Base-by-base conservation (phyloP, 2,797 vertebrate species). In the Sus cebifrons region DNA sequence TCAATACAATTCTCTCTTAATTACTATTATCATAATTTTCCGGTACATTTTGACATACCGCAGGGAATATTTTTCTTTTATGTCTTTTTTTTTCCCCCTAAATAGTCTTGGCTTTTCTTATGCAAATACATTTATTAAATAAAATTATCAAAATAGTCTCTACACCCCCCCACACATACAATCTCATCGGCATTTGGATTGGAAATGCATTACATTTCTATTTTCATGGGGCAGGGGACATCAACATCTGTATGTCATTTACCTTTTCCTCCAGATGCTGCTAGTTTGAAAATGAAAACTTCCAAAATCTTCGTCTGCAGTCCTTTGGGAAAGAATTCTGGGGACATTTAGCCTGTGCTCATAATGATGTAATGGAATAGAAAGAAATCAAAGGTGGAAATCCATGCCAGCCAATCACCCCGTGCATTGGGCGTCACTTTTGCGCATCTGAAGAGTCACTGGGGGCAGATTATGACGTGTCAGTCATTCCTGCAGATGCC, bases 401-500 rank as follows among this genome's bases (percentile, higher is more conserved):
- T 73, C 16, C 3, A 0, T 5, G 15, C 54, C 21, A 9, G 25
- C 25, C 36, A 29, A 14, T 36, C 16, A 14, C 58, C 2, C 13
- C 0, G 14, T 8, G 62, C 23, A 18, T 15, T 7, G 6, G 52
- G 21, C 18, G 3, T 49, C 44, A 49, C 44, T 49, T 11, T 6
- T 16, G 27, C 49, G n/a, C 10, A 0, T 65, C 40, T 23, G 44
- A 78, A 52, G 70, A 65, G 4, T 56, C 58, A 0, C 6, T 29
- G 3, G 40, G 27, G 70, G n/a, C 23, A 3, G 58, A 16, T 23
- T 1, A 1, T 49, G 14, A 23, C 5, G 4, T 16, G 44, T 70
- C 73, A 1, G 0, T 36, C 0, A 14, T 18, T 15, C 29, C 12
- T 13, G n/a, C 18, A 21, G 2, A 40, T 11, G n/a, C 49, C 3